Base-by-base conservation (phyloP, 2,113 vertebrate species). In the Hippopotamus amphibius region DNA sequence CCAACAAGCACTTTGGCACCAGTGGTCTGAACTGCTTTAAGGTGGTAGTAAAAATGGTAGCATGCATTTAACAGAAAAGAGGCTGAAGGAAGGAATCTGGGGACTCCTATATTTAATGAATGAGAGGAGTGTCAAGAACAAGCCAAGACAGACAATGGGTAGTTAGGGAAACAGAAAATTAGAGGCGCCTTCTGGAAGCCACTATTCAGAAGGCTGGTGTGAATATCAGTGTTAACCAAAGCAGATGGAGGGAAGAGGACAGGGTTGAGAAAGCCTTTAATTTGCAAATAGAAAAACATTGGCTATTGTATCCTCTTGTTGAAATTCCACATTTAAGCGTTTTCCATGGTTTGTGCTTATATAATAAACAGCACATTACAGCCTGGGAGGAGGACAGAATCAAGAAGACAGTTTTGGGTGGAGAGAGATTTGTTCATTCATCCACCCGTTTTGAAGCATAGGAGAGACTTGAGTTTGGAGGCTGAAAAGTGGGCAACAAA, bases 1-100 rank as follows among this genome's bases (percentile, higher is more conserved):
- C 68, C 59, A 14, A 2, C 0, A 0, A 19, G 65, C 28, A 9
- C 2, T 3, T 16, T 14, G 1, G 81, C 21, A 6, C 10, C 3
- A 11, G 26, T 17, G 50, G 28, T 6, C 1, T 0, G 0, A 15
- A 11, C 5, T 0, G 55, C 48, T 12, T 15, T 28, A 24, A 66
- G 68, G 53, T 8, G 22, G 7, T 3, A 28, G 33, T 3, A 6
- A 48, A 26, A 7, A 50, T 3, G 33, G 30, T 6, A 5, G 55
- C 7, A 0, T 1, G 33, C 24, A 1, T 17, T 6, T 26, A 28
- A 10, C 10, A 43, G 68, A 16, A 41, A 61, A 6, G 26, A 37
- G 53, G n/a, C 8, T 2, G 3, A 8, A 43, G 79, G n/a, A 46
- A 28, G 41, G 63, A 24, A 28, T 41, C 43, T 4, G 3, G 66